Evolutionary conservation across 2,113 vertebrate species (phyloP), one percentile per base, ranked within the genome.

Genomic region (Petrocephalus zakoni): DNA sequence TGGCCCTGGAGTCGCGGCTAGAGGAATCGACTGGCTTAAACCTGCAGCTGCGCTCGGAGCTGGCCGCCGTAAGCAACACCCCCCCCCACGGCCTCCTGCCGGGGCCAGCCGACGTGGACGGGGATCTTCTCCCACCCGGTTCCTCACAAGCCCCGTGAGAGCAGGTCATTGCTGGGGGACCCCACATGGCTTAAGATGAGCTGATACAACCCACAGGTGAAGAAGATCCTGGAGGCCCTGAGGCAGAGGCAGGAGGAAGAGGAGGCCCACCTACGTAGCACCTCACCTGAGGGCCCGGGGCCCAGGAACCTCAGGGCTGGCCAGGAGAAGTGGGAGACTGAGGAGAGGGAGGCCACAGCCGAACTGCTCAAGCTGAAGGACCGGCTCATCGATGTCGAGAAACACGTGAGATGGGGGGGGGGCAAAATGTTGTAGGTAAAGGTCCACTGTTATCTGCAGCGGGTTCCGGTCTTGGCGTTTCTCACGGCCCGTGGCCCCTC

Each of bases 321-420:
- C 37, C 93, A 93, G 88, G 96, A 96, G 89, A 93, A 93, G 87
- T 91, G 95, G 93, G 95, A 94, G 53, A 92, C 17, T 0, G 91
- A 95, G 46, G 95, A 95, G 51, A 91, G 93, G 84, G 97, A 97
- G 49, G 94, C 97, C 91, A 98, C 97, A 0, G 89, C 96, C 61
- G 97, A 99, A 91, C 95, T 98, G 75, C 95, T 99, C 25, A 97
- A 96, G 21, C 93, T 97, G 88, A 98, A 99, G 91, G 98, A 99
- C 93, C 95, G 96, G 86, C 96, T 97, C 15, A 98, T 99, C 6
- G 96, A 97, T 47, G 93, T 99, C 46, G 98, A 99, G 90, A 97
- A 98, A 90, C 98, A 95, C 13, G 98, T 99, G 95, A 94, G 97
- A 49, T 29, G 22, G 1, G 34, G n/a, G 51, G 29, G 15, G 25